Conservation (phyloP, 2,113 vertebrate genomes). For the Delphinapterus leucas region DNA sequence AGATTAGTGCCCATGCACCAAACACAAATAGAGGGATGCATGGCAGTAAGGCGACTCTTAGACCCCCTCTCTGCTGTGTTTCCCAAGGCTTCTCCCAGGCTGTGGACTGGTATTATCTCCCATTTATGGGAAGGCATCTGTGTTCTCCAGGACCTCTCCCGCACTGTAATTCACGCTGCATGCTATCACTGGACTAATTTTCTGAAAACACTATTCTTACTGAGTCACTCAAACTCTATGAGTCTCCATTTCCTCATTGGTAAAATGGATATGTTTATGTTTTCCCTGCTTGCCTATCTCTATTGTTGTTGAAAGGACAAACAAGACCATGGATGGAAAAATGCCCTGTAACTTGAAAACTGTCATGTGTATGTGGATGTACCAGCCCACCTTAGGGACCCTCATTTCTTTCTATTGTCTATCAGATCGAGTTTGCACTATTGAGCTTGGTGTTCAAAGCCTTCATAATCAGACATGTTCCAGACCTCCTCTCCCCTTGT, state of each 20-base stretch:
- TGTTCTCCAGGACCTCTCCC: slow-evolving; percentile 15
- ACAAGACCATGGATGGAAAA: not conserved
- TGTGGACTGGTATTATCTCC: slow-evolving; percentile 48
- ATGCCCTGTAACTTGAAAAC: not conserved
- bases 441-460: not conserved
- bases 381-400: not conserved
- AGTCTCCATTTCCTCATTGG: slow-evolving; percentile 36
- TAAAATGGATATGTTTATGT: slow-evolving; percentile 54
- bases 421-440: not conserved
- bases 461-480: not conserved
- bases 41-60: slow-evolving; percentile 30
- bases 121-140: slow-evolving; percentile 41
- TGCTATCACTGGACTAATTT: slow-evolving; percentile 52
- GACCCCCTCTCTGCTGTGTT: slow-evolving; percentile 41
- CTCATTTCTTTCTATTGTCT: not conserved
- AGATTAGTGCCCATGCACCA: slow-evolving; percentile 25
- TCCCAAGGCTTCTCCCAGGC: not conserved
- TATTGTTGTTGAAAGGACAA: not conserved
- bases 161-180: slow-evolving; percentile 70
- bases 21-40: not conserved
- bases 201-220: slow-evolving; percentile 61
- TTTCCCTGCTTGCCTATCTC: slow-evolving; percentile 1
- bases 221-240: slow-evolving; percentile 45
- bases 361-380: fast-evolving
- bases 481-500: not conserved